These are phyloP conservation scores for Symphodus melops DNA, from an alignment of 2,113 vertebrate genomes.

Conservation along the genomic window DNA sequence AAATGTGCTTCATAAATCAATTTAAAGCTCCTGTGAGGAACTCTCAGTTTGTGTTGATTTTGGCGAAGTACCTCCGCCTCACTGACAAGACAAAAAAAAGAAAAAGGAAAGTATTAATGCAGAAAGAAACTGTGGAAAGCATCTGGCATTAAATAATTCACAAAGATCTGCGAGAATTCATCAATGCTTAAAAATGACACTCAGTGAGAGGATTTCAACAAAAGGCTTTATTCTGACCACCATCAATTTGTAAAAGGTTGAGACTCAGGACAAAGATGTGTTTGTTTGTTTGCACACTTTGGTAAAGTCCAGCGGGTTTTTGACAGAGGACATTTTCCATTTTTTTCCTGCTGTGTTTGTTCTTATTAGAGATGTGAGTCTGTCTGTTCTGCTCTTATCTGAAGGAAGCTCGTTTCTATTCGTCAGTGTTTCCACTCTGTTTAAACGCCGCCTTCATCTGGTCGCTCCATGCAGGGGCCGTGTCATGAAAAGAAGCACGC, in stretches of 20 bases:
- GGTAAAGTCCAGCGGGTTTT: slow-evolving; percentile 11
- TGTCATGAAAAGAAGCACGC: slow-evolving; percentile 28
- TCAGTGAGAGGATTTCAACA: background rate
- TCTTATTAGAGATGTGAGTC: slow-evolving; percentile 31
- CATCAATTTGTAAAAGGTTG: background rate
- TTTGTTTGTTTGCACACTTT: slow-evolving; percentile 26
- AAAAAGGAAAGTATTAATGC: background rate
- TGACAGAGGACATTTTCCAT: slow-evolving; percentile 13
- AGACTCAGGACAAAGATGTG: background rate
- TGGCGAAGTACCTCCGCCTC: background rate
- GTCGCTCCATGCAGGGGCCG: background rate
- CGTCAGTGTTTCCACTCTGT: slow-evolving; percentile 1
- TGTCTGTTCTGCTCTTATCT: slow-evolving; percentile 33
- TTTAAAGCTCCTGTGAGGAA: too few relatives aligned
- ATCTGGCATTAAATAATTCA: background rate
- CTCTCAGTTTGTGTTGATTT: too few relatives aligned
- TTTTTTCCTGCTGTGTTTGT: slow-evolving; percentile 19
- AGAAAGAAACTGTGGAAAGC: background rate
- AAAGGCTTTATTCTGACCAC: background rate
- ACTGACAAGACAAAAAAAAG: background rate
- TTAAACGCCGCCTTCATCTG: background rate
- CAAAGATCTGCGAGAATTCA: background rate
- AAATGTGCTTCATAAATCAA: too few relatives aligned
- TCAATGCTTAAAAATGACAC: background rate
- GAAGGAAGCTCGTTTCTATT: too few relatives aligned